A percentile compares a stretch with the other conserved stretches of the same genome.
These are phyloP conservation scores for Mnemiopsis leidyi DNA, from an alignment of 37 sponge, comb jelly and placozoan genomes.

Conservation along the genomic window DNA sequence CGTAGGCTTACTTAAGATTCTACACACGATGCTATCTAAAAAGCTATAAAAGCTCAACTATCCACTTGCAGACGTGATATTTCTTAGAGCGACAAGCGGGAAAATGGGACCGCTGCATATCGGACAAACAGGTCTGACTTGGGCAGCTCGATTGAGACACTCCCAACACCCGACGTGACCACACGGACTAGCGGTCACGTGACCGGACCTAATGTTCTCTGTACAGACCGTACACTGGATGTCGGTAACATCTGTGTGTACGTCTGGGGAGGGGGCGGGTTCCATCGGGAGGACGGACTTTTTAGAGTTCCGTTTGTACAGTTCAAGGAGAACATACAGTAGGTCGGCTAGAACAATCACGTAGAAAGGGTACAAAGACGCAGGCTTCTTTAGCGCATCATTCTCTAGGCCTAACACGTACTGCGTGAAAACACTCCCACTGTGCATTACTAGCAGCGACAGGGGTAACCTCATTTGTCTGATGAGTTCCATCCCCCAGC, in stretches of 20 bases:
- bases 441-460: background rate
- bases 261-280: background rate
- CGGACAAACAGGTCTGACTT: background rate
- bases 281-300: too few species aligned
- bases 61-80: background rate
- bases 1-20: too few species aligned
- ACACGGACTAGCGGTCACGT: background rate
- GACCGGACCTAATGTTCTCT: background rate
- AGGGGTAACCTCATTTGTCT: background rate
- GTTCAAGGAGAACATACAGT: background rate
- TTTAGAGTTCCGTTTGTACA: background rate
- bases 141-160: background rate
- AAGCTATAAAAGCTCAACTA: too few species aligned
- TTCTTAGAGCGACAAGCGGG: background rate
- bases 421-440: background rate
- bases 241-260: background rate
- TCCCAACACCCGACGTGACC: constrained; percentile 54
- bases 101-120: background rate
- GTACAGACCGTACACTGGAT: background rate
- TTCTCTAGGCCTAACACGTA: background rate
- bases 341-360: background rate
- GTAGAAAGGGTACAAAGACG: background rate
- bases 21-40: too few species aligned
- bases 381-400: background rate
- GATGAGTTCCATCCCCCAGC: background rate